These are phyloP conservation scores for Hippocampus guttulatus DNA, from an alignment of 2,113 vertebrate species.

Conservation along the genomic window DNA sequence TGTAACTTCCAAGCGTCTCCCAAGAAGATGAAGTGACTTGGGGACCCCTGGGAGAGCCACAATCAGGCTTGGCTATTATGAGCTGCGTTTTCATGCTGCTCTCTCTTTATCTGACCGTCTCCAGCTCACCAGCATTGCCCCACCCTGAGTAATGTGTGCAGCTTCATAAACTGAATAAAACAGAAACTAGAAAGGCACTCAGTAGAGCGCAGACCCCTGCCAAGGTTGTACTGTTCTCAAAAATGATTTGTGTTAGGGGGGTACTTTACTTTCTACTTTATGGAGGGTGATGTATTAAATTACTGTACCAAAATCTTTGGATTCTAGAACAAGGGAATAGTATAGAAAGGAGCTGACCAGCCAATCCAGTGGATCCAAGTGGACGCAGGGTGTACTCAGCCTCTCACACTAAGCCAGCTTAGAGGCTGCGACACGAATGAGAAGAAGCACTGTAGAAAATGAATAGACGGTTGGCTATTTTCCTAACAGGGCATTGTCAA, in stretches of 20 bases:
- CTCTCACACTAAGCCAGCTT: too few relatives aligned
- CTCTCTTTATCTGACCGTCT: conserved; percentile 23
- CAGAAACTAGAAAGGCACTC: not conserved
- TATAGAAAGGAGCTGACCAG: too few relatives aligned
- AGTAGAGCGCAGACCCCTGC: not conserved
- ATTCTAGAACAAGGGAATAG: not conserved
- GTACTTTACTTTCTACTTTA: not conserved
- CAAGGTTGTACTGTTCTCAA: not conserved
- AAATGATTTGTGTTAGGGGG: not conserved
- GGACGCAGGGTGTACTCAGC: too few relatives aligned
- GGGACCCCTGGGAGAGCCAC: conserved; percentile 9
- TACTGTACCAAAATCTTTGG: not conserved
- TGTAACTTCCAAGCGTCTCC: conserved; percentile 31
- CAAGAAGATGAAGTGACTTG: conserved; percentile 21
- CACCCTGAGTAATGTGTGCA: not conserved
- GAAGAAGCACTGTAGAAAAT: not conserved
- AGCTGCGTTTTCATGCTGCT: conserved; percentile 8
- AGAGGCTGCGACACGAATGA: not conserved
- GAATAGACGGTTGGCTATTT: not conserved
- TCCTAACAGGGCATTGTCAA: not conserved
- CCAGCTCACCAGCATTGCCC: conserved; percentile 1
- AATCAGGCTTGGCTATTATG: conserved; percentile 28
- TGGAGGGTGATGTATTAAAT: not conserved
- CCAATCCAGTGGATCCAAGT: too few relatives aligned
- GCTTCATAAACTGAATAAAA: not conserved